Base-by-base conservation (phyloP, 2,113 vertebrate genomes). In the Zosterops borbonicus region DNA sequence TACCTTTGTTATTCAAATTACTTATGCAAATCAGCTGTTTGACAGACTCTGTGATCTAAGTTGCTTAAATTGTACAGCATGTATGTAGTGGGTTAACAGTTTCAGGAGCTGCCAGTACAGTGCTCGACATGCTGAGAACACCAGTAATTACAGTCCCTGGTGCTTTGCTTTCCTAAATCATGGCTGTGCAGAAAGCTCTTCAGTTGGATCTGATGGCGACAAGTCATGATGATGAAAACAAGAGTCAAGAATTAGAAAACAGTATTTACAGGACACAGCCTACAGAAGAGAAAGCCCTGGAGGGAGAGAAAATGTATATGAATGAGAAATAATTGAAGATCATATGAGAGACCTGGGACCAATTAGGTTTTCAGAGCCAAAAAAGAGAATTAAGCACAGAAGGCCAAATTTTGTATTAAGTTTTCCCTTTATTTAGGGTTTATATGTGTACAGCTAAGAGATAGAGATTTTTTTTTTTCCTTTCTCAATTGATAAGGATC, bases 21-120 rank as follows among this genome's bases (percentile, higher is more conserved):
- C 47, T 84, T 91, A 95, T 93, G 83, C 24, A 85, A 84, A 96
- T 95, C 15, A 89, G 21, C n/a, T 63, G 31, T 76, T 92, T 97
- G 85, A 84, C 71, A 95, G 84, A 71, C 49, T 81, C 76, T 88
- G 62, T 79, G 65, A 91, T 92, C 83, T 95, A 44, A 80, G 50
- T 87, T 79, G 69, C 67, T 87, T 82, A 90, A 96, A 97, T 90
- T 68, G 65, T 91, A 83, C 1, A 0, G 71, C 39, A 65, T 78
- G 59, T 85, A 71, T 83, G 42, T 24, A 74, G 67, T 47, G 35
- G 63, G 75, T 92, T 91, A 94, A 85, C 55, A 65, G 33, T 92
- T 96, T 24, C 62, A 84, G 86, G 39, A 60, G 39, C 69, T 96
- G 83, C 89, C 79, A 89, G 71, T 42, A 46, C 47, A 60, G 3